phyloP scores from a whole-genome alignment of 2,888 invertebrate genomes.

The Athrips mouffetella region DNA sequence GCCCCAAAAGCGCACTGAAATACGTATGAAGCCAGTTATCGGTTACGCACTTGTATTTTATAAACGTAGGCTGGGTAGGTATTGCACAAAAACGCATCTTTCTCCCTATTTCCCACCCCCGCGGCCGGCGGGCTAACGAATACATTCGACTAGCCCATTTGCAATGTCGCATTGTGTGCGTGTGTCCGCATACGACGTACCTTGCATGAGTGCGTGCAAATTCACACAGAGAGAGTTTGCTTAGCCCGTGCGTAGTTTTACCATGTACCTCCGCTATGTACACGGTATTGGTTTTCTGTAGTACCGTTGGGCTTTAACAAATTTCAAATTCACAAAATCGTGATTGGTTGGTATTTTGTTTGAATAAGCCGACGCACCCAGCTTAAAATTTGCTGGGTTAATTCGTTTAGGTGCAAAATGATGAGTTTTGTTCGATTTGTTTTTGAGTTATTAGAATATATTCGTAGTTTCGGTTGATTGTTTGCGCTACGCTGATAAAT shows the following conservation, averaged over 20 bases:
- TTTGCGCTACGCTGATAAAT: conserved; percentile 38
- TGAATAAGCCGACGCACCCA: conserved; percentile 62
- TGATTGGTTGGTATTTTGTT: conserved; percentile 76
- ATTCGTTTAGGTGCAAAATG: conserved; percentile 69
- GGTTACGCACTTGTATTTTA: conserved; percentile 73
- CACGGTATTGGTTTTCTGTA: conserved; percentile 75
- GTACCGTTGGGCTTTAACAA: conserved; percentile 69
- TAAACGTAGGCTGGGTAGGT: conserved; percentile 63
- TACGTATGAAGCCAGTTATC: conserved; percentile 49
- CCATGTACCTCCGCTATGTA: conserved; percentile 47
- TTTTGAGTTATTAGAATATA: conserved; percentile 44
- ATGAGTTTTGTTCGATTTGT: conserved; percentile 65
- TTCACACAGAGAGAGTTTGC: conserved; percentile 56
- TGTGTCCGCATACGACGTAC: conserved; percentile 41
- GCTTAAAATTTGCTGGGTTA: conserved; percentile 62
- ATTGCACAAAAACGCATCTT: conserved; percentile 77
- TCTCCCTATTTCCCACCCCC: conserved; percentile 52
- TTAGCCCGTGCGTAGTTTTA: conserved; percentile 74
- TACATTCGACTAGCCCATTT: conserved; percentile 78
- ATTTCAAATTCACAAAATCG: conserved; percentile 78
- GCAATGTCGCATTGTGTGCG: conserved; percentile 75
- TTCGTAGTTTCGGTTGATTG: conserved; percentile 39
- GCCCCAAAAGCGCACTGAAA: conserved; percentile 23
- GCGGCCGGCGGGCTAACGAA: conserved; percentile 67
- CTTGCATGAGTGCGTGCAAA: conserved; percentile 35